These are phyloP conservation scores for Augiades crinisus DNA, from an alignment of 2,888 invertebrate species.

Conservation along the genomic window DNA sequence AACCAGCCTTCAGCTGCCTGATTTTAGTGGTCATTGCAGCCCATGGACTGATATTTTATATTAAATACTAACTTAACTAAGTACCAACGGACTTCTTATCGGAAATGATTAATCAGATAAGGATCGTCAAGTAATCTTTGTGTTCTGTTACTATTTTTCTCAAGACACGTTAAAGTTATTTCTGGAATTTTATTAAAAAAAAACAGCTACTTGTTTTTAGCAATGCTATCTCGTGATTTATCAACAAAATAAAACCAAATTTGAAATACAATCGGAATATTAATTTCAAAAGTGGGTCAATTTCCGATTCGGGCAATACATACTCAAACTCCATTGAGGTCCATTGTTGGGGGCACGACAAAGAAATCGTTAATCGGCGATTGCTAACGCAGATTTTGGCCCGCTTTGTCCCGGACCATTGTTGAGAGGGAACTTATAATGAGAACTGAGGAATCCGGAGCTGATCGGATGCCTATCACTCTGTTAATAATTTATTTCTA, in stretches of 20 bases:
- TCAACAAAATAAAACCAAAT: slow-evolving; percentile 6
- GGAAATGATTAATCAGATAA: no score
- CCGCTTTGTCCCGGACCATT: slow-evolving; percentile 43
- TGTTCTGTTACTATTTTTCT: no score
- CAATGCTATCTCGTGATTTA: background rate
- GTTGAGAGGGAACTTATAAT: slow-evolving; percentile 19
- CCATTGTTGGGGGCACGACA: slow-evolving; percentile 42
- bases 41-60: no score
- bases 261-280: slow-evolving; percentile 21
- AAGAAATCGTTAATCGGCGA: slow-evolving; percentile 54
- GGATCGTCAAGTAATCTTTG: no score
- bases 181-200: no score
- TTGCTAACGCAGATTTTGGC: slow-evolving; percentile 50
- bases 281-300: slow-evolving; percentile 30
- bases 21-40: no score
- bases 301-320: slow-evolving; percentile 23
- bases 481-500: slow-evolving; percentile 1
- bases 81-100: no score
- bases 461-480: slow-evolving; percentile 16
- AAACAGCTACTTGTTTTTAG: no score
- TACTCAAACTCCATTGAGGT: slow-evolving; percentile 26
- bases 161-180: no score
- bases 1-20: no score
- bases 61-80: no score
- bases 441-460: slow-evolving; percentile 18